Evolutionary conservation across 1,140 invertebrate species (phyloP).

Genomic region (Drosophila kikkawai): DNA sequence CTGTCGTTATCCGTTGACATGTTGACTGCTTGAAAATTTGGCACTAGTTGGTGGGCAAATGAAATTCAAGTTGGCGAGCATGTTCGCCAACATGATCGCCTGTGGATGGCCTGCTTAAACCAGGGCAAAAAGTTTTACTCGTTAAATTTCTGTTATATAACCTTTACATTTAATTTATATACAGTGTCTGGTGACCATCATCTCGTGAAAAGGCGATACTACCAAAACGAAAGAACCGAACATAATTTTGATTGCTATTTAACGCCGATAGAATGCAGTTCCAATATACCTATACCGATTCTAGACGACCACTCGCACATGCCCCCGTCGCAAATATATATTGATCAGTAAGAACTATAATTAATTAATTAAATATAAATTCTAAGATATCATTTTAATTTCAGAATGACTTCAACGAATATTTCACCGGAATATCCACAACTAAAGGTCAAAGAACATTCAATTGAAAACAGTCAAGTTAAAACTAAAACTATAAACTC

Average conservation of each 20-base stretch:
- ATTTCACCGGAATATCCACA: not conserved
- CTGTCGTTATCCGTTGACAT: too few species aligned
- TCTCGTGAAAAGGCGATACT: not conserved
- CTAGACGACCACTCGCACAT: constrained; percentile 31
- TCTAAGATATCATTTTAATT: not conserved
- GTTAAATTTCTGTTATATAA: not conserved
- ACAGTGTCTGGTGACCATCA: constrained; percentile 10
- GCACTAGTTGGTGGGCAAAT: too few species aligned
- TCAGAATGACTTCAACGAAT: constrained; percentile 1
- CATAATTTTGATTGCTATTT: constrained; percentile 20
- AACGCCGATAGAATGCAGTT: constrained; percentile 9
- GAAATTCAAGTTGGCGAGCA: too few species aligned
- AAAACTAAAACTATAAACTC: not conserved
- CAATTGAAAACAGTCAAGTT: constrained; percentile 1
- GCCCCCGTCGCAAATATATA: constrained; percentile 1
- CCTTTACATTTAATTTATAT: not conserved
- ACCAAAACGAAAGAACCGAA: constrained; percentile 7
- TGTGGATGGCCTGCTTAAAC: too few species aligned
- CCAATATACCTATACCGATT: constrained; percentile 33
- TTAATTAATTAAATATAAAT: not conserved
- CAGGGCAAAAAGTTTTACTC: not conserved
- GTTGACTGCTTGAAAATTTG: too few species aligned
- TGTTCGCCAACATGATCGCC: too few species aligned
- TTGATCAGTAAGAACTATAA: constrained; percentile 20
- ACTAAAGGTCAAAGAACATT: not conserved